Conservation (phyloP, 1,140 invertebrate genomes). For the Carcinoscorpius rotundicauda region DNA sequence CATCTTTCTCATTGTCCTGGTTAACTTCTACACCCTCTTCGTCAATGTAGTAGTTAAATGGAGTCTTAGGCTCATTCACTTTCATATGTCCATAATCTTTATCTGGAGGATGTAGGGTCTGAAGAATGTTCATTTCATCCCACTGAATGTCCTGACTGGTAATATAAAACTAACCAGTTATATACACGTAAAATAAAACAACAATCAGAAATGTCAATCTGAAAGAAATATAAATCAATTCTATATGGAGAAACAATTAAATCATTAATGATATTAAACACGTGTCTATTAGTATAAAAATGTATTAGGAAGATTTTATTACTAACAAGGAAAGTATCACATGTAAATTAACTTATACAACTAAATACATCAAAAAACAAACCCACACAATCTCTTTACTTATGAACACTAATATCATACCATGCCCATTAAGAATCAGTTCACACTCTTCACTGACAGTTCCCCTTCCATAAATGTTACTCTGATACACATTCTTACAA, state of each 20-base stretch:
- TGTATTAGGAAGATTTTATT: no score
- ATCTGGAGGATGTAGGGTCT: conserved; percentile 90
- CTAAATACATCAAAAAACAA: no score
- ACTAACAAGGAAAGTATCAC: no score
- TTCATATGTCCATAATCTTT: conserved; percentile 99
- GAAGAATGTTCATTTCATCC: conserved; percentile 99
- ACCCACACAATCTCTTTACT: no score
- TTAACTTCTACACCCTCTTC: conserved; percentile 39
- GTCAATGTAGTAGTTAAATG: conserved; percentile 62
- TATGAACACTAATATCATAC: no score
- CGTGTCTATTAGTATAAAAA: no score
- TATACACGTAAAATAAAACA: not conserved
- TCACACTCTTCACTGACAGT: no score
- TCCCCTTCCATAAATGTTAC: no score
- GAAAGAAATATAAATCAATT: not conserved
- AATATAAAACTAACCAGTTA: not conserved
- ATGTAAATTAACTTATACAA: no score
- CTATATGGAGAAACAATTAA: not conserved
- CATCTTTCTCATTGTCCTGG: conserved; percentile 39
- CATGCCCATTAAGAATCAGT: no score
- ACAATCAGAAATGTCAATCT: not conserved
- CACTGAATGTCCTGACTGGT: conserved; percentile 58
- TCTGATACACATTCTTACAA: no score
- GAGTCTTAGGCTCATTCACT: conserved; percentile 96
- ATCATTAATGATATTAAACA: not conserved